phyloP scores from a whole-genome alignment of 1,140 invertebrate genomes.

The Musca domestica region DNA sequence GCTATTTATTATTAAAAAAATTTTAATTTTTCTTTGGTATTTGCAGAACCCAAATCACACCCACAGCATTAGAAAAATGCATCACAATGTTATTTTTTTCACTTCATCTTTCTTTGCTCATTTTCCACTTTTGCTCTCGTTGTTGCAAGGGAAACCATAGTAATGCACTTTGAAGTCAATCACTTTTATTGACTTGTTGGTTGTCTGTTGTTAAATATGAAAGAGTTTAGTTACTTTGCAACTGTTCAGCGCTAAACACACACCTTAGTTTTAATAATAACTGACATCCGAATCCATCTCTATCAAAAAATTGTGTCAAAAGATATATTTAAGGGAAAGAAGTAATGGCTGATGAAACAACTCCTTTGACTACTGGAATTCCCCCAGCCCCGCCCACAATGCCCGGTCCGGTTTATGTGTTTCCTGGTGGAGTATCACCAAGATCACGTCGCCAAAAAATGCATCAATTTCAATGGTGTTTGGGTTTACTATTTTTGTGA shows the following conservation, averaged over 20 bases:
- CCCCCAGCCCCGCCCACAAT: conserved; percentile 26
- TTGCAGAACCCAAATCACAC: not conserved
- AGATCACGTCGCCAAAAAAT: conserved; percentile 61
- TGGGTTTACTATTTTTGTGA: conserved; percentile 67
- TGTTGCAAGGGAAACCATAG: conserved; percentile 5
- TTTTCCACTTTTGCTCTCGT: too few species aligned
- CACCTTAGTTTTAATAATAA: too few species aligned
- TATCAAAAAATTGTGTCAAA: not conserved
- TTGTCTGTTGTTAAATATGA: not conserved
- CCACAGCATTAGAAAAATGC: too few species aligned
- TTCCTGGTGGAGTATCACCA: conserved; percentile 61
- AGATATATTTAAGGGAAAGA: not conserved
- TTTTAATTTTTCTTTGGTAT: not conserved
- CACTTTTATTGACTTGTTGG: conserved; percentile 3
- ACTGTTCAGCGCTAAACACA: too few species aligned
- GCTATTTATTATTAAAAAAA: not conserved
- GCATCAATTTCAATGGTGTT: conserved; percentile 68
- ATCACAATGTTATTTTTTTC: not conserved
- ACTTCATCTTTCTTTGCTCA: not conserved
- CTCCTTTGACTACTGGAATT: conserved; percentile 40
- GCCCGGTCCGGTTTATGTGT: conserved; percentile 61
- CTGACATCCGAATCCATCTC: too few species aligned
- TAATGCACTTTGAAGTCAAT: conserved; percentile 2
- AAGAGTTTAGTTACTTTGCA: conserved; percentile 18
- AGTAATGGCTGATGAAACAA: conserved; percentile 48